Evolutionary conservation across 2,797 vertebrate genomes (phyloP).

Genomic region (Chelmon rostratus): DNA sequence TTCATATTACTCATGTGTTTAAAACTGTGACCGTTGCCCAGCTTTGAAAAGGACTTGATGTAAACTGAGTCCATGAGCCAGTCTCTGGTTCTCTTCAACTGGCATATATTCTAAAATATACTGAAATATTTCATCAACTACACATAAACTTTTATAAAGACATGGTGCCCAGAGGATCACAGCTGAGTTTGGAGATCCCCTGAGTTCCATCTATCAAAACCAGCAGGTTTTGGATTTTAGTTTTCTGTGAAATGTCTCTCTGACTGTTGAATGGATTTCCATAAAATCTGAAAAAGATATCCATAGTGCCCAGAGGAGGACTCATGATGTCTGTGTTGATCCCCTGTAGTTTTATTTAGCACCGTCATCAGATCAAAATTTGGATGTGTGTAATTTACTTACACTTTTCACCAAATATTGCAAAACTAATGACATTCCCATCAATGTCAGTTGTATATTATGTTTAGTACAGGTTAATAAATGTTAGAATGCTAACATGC

Average conservation of each 20-base stretch:
- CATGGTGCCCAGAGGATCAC: not conserved
- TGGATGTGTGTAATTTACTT: not conserved
- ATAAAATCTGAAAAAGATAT: not conserved
- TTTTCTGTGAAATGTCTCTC: not conserved
- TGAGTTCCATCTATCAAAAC: not conserved
- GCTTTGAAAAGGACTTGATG: too few relatives aligned
- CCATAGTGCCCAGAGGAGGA: not conserved
- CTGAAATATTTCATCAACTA: not conserved
- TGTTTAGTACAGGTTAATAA: not conserved
- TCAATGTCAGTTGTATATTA: not conserved
- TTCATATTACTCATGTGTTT: too few relatives aligned
- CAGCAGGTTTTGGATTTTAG: not conserved
- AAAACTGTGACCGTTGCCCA: too few relatives aligned
- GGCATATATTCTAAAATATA: not conserved
- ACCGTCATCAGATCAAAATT: not conserved
- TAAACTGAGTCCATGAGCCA: too few relatives aligned
- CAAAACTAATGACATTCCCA: not conserved
- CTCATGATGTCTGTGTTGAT: not conserved
- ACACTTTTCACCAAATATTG: not conserved
- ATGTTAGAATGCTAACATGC: not conserved
- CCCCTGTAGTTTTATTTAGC: not conserved
- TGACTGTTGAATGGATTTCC: not conserved
- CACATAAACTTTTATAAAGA: too few relatives aligned
- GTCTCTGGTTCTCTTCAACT: too few relatives aligned
- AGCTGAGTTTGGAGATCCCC: not conserved